A percentile compares a stretch with the other conserved stretches of the same genome.
Evolutionary conservation across 2,888 invertebrate species (phyloP).

Genomic region (Ophonus ardosiacus): DNA sequence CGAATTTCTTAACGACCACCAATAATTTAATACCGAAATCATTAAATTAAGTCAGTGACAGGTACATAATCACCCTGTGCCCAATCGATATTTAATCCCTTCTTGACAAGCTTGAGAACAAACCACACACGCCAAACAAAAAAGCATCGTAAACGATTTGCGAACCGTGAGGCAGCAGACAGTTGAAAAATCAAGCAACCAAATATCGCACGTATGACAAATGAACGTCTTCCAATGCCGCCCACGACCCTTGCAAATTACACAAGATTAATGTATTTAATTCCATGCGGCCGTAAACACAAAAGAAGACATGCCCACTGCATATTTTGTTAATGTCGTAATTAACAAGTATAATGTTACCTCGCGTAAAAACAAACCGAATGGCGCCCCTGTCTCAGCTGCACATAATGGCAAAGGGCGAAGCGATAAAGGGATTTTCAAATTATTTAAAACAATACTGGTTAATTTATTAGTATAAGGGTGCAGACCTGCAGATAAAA

Average conservation of each 20-base stretch:
- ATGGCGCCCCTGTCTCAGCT: slow-evolving; percentile 52
- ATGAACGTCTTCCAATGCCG: slow-evolving; percentile 47
- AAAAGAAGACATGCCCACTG: slow-evolving; percentile 56
- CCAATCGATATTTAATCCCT: slow-evolving; percentile 36
- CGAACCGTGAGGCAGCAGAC: slow-evolving; percentile 26
- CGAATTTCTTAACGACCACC: slow-evolving; percentile 22
- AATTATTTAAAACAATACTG: slow-evolving; percentile 37
- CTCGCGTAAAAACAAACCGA: slow-evolving; percentile 55
- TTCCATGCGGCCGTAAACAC: slow-evolving; percentile 44
- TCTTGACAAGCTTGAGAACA: slow-evolving; percentile 42
- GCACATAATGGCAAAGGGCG: slow-evolving; percentile 47
- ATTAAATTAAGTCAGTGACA: slow-evolving; percentile 31
- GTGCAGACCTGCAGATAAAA: slow-evolving; percentile 35
- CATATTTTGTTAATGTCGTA: slow-evolving; percentile 57
- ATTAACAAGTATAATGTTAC: slow-evolving; percentile 60
- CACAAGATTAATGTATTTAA: slow-evolving; percentile 45
- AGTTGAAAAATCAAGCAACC: slow-evolving; percentile 49
- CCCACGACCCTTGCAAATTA: slow-evolving; percentile 53
- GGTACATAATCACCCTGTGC: slow-evolving; percentile 27
- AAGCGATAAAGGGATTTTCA: slow-evolving; percentile 19
- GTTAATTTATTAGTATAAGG: slow-evolving; percentile 29
- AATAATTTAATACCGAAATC: slow-evolving; percentile 34
- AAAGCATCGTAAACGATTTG: slow-evolving; percentile 12
- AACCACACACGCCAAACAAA: slow-evolving; percentile 11
- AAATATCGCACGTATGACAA: slow-evolving; percentile 57